Conservation (phyloP, 2,888 invertebrate genomes). For the Oligia strigilis region DNA sequence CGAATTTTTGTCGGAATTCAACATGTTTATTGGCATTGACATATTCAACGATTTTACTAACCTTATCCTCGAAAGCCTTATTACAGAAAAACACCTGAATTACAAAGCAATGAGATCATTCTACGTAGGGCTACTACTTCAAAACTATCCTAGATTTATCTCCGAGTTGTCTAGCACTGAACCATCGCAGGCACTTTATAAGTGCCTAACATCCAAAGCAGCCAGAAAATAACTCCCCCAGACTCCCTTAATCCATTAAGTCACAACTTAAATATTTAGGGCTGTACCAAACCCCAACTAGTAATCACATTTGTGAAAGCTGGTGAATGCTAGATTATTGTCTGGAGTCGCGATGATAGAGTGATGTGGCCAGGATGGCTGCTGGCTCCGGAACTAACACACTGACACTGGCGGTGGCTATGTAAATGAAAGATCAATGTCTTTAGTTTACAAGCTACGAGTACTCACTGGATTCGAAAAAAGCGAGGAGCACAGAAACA, state of each 20-base stretch:
- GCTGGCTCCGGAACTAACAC: too few species aligned
- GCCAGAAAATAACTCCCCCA: not conserved
- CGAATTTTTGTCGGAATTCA: too few species aligned
- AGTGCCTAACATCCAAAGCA: not conserved
- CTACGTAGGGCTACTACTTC: not conserved
- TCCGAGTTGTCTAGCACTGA: not conserved
- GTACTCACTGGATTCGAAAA: not conserved
- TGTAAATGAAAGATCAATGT: not conserved
- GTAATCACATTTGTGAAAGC: too few species aligned
- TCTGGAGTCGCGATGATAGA: too few species aligned
- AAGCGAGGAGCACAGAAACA: not conserved
- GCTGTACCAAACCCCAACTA: constrained; percentile 5
- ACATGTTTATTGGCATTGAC: not conserved
- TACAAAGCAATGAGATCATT: not conserved
- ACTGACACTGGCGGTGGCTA: too few species aligned
- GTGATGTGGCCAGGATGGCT: too few species aligned
- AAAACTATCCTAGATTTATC: not conserved
- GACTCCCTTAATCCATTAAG: too few species aligned
- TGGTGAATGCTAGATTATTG: too few species aligned
- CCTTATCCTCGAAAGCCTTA: too few species aligned
- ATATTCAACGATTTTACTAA: not conserved
- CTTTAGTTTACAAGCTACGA: not conserved
- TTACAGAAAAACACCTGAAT: too few species aligned
- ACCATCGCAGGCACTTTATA: not conserved
- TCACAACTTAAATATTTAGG: constrained; percentile 29